These are phyloP conservation scores for Tachina grossa DNA, from an alignment of 2,888 invertebrate species.

Conservation along the genomic window DNA sequence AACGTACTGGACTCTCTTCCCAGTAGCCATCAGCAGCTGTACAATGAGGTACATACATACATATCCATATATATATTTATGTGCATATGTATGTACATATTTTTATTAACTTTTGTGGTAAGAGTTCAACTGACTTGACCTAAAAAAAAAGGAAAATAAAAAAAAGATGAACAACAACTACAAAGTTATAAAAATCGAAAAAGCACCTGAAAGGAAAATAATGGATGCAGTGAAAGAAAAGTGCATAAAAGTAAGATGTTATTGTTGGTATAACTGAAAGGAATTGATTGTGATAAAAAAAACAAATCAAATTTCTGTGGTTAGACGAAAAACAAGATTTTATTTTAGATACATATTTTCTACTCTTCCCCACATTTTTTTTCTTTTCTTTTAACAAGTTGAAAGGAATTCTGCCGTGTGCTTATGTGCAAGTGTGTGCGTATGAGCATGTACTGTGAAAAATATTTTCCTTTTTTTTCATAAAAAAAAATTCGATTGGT, in stretches of 20 bases:
- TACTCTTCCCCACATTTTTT: neutral
- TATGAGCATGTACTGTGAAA: constrained; percentile 23
- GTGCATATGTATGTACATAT: neutral
- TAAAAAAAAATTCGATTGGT: constrained; percentile 60
- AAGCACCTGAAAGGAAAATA: constrained; percentile 46
- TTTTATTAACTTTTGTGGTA: constrained; percentile 42
- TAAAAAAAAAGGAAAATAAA: constrained; percentile 35
- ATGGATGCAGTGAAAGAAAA: constrained; percentile 41
- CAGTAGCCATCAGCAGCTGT: constrained; percentile 14
- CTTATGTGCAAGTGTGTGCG: neutral
- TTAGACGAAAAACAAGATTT: constrained; percentile 44
- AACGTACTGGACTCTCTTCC: constrained; percentile 50
- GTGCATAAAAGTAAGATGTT: constrained; percentile 63
- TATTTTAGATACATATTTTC: neutral
- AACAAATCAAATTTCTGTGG: constrained; percentile 63
- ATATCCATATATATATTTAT: too few relatives aligned
- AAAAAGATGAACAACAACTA: constrained; percentile 20
- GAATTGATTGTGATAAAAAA: constrained; percentile 51
- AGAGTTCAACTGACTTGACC: constrained; percentile 58
- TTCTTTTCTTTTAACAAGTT: neutral
- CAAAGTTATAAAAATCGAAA: constrained; percentile 32
- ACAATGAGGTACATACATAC: neutral
- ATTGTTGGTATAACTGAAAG: constrained; percentile 52
- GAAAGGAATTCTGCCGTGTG: constrained; percentile 8
- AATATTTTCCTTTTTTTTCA: constrained; percentile 50